Percentiles rank a stretch among this genome's conserved stretches.
phyloP scores from a whole-genome alignment of 2,797 vertebrate genomes.

The Arrhamphus sclerolepis region DNA sequence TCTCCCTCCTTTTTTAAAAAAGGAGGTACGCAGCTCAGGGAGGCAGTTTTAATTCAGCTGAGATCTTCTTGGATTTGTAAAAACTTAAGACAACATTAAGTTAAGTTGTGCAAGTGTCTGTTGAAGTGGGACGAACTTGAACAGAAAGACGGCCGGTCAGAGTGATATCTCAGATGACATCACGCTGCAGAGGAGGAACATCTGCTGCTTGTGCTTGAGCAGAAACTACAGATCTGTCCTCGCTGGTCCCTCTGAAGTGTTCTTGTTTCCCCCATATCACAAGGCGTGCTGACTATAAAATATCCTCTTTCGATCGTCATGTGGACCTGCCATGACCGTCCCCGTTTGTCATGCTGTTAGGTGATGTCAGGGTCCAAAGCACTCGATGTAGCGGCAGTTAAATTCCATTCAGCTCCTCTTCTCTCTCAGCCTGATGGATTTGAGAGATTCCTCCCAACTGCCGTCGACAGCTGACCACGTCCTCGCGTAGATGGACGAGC shows the following conservation, averaged over 20 bases:
- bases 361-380: constrained; percentile 55
- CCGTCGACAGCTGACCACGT: constrained; percentile 35
- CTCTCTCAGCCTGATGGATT: constrained; percentile 25
- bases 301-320: constrained; percentile 7
- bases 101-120: too few relatives aligned
- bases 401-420: constrained; percentile 26
- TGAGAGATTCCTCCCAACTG: constrained; percentile 49
- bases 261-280: too few relatives aligned
- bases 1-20: constrained; percentile 13
- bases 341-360: constrained; percentile 43
- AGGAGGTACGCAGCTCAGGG: constrained; percentile 6
- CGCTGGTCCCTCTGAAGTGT: constrained; percentile 17
- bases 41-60: neutral
- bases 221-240: constrained; percentile 13
- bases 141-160: neutral
- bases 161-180: constrained; percentile 56
- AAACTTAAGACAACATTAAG: neutral
- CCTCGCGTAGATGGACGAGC: constrained; percentile 6
- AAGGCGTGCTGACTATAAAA: constrained; percentile 9
- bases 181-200: constrained; percentile 61
- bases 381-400: constrained; percentile 27
- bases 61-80: constrained; percentile 15
- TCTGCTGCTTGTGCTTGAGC: constrained; percentile 47
- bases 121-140: neutral
- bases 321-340: constrained; percentile 28